Percentiles rank a stretch among this genome's conserved stretches.
phyloP scores from a whole-genome alignment of 2,888 invertebrate species.

The Girardia tigrina region DNA sequence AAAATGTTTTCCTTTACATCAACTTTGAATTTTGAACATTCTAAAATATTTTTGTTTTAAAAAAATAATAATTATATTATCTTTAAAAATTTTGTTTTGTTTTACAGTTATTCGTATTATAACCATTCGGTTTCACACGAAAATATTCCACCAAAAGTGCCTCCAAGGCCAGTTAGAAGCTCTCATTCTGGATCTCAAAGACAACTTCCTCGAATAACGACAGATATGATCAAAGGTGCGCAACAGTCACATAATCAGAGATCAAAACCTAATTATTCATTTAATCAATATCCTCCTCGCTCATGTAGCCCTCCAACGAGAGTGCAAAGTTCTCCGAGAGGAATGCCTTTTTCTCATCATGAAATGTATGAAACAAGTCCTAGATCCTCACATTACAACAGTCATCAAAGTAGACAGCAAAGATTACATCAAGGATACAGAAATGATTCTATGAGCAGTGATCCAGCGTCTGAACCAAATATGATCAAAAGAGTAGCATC shows the following conservation, averaged over 20 bases:
- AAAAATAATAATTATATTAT: too few species aligned
- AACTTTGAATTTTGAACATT: too few species aligned
- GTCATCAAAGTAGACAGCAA: not conserved
- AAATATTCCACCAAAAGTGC: conserved; percentile 23
- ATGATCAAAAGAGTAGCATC: not conserved
- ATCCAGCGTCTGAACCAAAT: conserved; percentile 44
- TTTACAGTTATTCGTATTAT: not conserved
- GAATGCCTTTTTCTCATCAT: conserved; percentile 1
- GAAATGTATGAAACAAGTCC: not conserved
- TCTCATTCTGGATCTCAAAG: conserved; percentile 19
- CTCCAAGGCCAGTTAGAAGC: not conserved
- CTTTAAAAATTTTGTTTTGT: not conserved
- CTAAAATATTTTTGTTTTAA: too few species aligned
- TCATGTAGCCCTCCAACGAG: not conserved
- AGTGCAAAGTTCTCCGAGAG: not conserved
- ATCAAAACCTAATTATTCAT: not conserved
- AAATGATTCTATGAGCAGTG: conserved; percentile 54
- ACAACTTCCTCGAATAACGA: not conserved
- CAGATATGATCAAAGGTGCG: conserved; percentile 10
- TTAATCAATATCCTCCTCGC: not conserved
- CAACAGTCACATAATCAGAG: not conserved
- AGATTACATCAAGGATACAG: not conserved
- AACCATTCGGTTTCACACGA: not conserved
- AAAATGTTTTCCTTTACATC: not conserved
- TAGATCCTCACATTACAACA: not conserved